phyloP scores from a whole-genome alignment of 2,113 vertebrate species.

The Toxostoma redivivum region DNA sequence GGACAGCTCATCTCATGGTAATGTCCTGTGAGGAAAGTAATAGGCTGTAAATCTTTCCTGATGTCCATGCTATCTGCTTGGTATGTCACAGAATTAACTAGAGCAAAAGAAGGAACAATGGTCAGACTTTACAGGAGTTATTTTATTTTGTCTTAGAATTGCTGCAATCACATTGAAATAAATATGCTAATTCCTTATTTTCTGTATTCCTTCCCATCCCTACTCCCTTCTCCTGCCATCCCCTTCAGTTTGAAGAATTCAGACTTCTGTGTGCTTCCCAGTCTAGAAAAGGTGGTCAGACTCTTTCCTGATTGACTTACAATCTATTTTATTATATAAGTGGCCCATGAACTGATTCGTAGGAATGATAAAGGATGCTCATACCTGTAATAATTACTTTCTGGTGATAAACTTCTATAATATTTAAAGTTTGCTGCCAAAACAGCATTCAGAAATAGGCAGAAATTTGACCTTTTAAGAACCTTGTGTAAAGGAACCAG shows the following conservation, averaged over 20 bases:
- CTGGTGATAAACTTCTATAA: neutral
- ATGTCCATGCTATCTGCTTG: neutral
- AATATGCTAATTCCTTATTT: neutral
- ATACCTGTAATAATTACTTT: neutral
- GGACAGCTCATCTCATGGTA: neutral
- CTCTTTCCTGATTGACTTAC: neutral
- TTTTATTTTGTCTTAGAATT: neutral
- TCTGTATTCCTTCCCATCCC: accelerated
- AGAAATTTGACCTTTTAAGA: neutral
- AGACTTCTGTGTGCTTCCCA: neutral
- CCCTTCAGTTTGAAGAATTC: neutral
- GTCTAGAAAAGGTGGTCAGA: neutral
- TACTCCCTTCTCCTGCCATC: accelerated
- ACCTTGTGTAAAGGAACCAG: neutral
- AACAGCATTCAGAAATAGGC: neutral
- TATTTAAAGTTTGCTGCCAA: neutral
- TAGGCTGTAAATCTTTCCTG: neutral
- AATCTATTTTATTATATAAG: neutral
- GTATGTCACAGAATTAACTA: neutral
- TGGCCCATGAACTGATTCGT: neutral
- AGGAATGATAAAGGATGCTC: neutral
- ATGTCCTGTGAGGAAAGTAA: neutral
- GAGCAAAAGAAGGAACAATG: neutral
- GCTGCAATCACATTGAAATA: neutral
- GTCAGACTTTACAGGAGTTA: neutral